Evolutionary conservation across 64 coral and sea anemone species (phyloP).

Genomic region (Pachyseris speciosa): DNA sequence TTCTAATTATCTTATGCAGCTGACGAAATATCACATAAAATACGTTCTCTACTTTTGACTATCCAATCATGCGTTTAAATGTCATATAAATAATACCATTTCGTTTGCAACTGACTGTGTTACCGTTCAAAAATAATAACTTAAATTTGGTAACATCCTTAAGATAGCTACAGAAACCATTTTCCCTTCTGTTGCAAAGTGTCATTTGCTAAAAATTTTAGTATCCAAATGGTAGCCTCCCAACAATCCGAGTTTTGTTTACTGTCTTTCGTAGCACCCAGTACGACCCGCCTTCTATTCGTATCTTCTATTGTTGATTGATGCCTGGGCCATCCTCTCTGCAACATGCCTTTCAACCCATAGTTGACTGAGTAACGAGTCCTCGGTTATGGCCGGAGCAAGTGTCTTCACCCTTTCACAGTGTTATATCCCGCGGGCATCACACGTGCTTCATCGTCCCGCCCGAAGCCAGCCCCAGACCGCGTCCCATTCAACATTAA

Average conservation of each 20-base stretch:
- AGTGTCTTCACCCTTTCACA: not conserved
- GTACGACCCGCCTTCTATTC: not conserved
- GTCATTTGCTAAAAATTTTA: no score
- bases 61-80: not conserved
- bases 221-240: no score
- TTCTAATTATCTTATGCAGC: no score
- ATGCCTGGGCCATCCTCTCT: not conserved
- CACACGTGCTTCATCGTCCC: not conserved
- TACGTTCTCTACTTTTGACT: no score
- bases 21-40: no score
- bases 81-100: not conserved
- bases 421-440: not conserved
- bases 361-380: not conserved
- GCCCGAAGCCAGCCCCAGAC: slow-evolving; percentile 20
- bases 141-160: not conserved
- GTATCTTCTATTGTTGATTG: not conserved
- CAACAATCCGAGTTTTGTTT: no score
- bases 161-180: not conserved
- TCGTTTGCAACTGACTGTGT: no score
- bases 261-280: not conserved
- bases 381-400: not conserved
- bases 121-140: not conserved
- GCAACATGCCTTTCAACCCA: not conserved
- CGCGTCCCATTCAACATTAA: slow-evolving; percentile 19
- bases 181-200: not conserved